Percentiles rank a stretch among this genome's conserved stretches.
These are phyloP conservation scores for Geotrypetes seraphini DNA, from an alignment of 2,797 vertebrate species.

Conservation along the genomic window DNA sequence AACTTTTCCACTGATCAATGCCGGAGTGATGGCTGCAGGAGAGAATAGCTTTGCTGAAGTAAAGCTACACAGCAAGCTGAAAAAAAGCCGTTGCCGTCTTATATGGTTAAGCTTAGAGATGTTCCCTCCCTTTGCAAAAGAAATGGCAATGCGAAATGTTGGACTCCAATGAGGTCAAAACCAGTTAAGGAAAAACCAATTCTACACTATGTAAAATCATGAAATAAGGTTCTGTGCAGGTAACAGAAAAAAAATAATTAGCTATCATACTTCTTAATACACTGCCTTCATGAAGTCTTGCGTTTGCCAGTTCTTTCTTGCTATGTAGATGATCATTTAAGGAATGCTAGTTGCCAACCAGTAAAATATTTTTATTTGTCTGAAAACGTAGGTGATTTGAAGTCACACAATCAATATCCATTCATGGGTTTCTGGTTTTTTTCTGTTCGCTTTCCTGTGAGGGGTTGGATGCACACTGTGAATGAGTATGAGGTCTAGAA, in stretches of 20 bases:
- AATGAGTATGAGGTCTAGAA: too few relatives aligned
- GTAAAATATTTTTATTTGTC: too few relatives aligned
- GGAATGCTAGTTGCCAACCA: too few relatives aligned
- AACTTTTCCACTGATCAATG: constrained; percentile 69
- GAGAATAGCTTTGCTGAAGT: constrained; percentile 54
- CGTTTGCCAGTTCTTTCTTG: too few relatives aligned
- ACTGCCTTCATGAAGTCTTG: too few relatives aligned
- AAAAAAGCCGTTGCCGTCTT: constrained; percentile 32
- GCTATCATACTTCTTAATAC: constrained; percentile 47
- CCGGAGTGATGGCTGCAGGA: constrained; percentile 44
- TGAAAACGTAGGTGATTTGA: too few relatives aligned
- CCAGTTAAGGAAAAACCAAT: constrained; percentile 22
- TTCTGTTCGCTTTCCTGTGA: too few relatives aligned
- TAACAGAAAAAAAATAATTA: constrained; percentile 30
- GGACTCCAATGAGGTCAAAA: constrained; percentile 36
- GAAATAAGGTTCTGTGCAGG: constrained; percentile 12
- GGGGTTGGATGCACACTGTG: too few relatives aligned
- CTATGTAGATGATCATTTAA: too few relatives aligned
- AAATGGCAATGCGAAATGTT: constrained; percentile 24
- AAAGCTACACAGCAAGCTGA: constrained; percentile 31
- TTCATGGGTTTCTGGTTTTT: too few relatives aligned
- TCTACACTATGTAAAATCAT: constrained; percentile 15
- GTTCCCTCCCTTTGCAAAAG: constrained; percentile 22
- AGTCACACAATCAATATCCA: too few relatives aligned
- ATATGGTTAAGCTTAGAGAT: constrained; percentile 32